phyloP scores from a whole-genome alignment of 1,140 invertebrate species.

The Hycleus cichorii region DNA sequence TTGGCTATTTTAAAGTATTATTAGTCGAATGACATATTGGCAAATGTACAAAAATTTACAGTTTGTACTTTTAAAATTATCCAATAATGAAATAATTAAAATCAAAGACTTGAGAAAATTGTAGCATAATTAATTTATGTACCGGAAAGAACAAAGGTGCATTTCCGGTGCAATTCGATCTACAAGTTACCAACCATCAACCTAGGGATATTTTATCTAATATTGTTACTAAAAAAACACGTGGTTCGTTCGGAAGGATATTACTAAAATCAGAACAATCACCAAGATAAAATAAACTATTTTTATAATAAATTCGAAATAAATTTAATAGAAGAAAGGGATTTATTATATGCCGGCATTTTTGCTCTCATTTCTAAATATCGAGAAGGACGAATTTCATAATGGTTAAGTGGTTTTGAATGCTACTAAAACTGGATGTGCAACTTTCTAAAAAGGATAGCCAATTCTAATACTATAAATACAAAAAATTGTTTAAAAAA shows the following conservation, averaged over 20 bases:
- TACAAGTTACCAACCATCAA: too few species aligned
- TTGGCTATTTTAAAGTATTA: too few species aligned
- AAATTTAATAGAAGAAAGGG: not conserved
- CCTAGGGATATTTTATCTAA: too few species aligned
- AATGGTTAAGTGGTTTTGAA: not conserved
- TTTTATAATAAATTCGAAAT: not conserved
- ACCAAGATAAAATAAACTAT: too few species aligned
- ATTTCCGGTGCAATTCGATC: too few species aligned
- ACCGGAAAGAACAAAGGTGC: too few species aligned
- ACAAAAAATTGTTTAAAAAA: constrained; percentile 1
- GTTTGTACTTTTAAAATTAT: not conserved
- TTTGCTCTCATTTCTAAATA: not conserved
- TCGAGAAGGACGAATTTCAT: not conserved
- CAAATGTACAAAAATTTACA: not conserved
- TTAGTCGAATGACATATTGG: not conserved
- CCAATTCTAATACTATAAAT: not conserved
- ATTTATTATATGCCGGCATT: not conserved
- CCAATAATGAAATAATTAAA: too few species aligned
- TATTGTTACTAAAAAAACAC: too few species aligned
- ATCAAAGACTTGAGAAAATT: too few species aligned
- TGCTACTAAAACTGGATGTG: constrained; percentile 9
- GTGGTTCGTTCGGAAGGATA: too few species aligned
- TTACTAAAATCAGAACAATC: too few species aligned
- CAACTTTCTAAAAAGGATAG: constrained; percentile 14
- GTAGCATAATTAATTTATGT: too few species aligned